Evolutionary conservation across 2,113 vertebrate genomes (phyloP).

Genomic region (Lontra canadensis): DNA sequence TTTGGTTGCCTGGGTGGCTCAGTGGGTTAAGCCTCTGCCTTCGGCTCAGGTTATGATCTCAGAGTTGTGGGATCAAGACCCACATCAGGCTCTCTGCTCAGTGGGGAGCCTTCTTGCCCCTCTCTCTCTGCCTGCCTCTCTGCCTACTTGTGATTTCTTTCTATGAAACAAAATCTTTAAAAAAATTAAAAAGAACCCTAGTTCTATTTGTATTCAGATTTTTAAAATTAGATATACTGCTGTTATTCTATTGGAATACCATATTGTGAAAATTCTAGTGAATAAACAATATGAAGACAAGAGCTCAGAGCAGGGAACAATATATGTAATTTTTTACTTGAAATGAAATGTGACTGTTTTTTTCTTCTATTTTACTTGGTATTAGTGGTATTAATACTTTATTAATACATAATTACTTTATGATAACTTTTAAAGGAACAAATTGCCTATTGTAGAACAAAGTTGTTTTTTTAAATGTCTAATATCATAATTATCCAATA

Average conservation of each 20-base stretch:
- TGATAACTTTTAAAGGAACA: slow-evolving; percentile 15
- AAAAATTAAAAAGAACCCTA: background rate
- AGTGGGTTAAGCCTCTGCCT: too few relatives aligned
- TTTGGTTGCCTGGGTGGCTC: background rate
- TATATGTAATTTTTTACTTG: slow-evolving; percentile 6
- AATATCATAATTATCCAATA: background rate
- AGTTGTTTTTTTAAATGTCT: background rate
- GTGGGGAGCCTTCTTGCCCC: too few relatives aligned
- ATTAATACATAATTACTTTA: background rate
- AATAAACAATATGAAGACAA: slow-evolving; percentile 1
- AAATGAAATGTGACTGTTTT: slow-evolving; percentile 23
- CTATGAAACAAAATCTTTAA: too few relatives aligned
- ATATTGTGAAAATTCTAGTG: slow-evolving; percentile 3
- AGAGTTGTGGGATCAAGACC: too few relatives aligned
- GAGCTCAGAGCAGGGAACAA: background rate
- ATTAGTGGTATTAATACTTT: background rate
- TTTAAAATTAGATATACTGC: background rate
- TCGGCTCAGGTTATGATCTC: too few relatives aligned
- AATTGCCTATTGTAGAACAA: background rate
- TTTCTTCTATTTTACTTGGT: slow-evolving; percentile 2
- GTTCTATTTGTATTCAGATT: background rate
- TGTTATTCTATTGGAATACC: background rate
- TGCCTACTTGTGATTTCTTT: too few relatives aligned
- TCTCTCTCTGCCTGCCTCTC: too few relatives aligned
- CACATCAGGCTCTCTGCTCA: too few relatives aligned